Conservation (phyloP, 1,140 invertebrate species). For the Zaprionus vittiger region DNA sequence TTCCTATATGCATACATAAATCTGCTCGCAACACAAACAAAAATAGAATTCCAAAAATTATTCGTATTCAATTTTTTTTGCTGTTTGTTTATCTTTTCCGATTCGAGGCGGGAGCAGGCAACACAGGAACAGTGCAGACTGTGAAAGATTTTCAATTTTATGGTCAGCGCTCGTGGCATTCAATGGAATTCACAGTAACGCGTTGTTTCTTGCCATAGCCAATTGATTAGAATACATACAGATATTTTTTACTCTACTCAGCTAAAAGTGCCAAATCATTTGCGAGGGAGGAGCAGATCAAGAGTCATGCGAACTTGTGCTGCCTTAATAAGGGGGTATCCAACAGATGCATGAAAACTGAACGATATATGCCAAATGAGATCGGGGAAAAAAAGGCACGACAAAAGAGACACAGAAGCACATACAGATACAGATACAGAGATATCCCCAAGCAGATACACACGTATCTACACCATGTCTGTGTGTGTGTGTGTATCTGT, state of each 20-base stretch:
- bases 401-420: slow-evolving; percentile 49
- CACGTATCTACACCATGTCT: slow-evolving; percentile 4
- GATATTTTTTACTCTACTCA: slow-evolving; percentile 8
- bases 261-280: slow-evolving; percentile 2
- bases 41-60: slow-evolving; percentile 65
- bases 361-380: slow-evolving; percentile 30
- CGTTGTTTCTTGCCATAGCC: slow-evolving; percentile 54
- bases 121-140: slow-evolving; percentile 35
- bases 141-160: slow-evolving; percentile 81
- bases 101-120: slow-evolving; percentile 23
- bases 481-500: slow-evolving; percentile 30
- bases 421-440: slow-evolving; percentile 19
- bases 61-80: slow-evolving; percentile 43
- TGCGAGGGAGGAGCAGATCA: not conserved
- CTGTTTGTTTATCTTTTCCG: slow-evolving; percentile 69
- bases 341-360: slow-evolving; percentile 16
- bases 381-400: slow-evolving; percentile 42
- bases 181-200: slow-evolving; percentile 55
- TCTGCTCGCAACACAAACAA: slow-evolving; percentile 53
- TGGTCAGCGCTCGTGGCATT: slow-evolving; percentile 77
- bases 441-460: slow-evolving; percentile 53
- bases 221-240: slow-evolving; percentile 59
- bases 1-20: slow-evolving; percentile 65
- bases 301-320: not conserved
- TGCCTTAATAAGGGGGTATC: slow-evolving; percentile 3